Evolutionary conservation across 2,113 vertebrate genomes (phyloP), one percentile per base, ranked within the genome.

Genomic region (Parotia lawesii): DNA sequence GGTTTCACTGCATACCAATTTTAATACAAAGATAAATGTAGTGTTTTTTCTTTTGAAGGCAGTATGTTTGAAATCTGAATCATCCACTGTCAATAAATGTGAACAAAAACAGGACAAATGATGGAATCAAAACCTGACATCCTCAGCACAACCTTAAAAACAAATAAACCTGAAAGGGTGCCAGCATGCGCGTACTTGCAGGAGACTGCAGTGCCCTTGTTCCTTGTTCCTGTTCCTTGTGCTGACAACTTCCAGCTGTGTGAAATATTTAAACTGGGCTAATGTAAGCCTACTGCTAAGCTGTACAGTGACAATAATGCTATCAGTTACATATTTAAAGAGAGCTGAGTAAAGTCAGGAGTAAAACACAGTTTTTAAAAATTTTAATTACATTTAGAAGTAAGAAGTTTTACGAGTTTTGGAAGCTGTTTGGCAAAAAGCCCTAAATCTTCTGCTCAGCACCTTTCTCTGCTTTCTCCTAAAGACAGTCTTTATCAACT

Each of bases 241-340:
- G 90, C 79, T 92, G 92, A 95, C 79, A 88, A 12, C 79, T 91
- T 93, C 76, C 92, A 94, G 67, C 88, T 95, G 85, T 37, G 90
- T 86, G 51, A 60, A 88, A 58, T 86, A 74, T 71, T 90, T 92
- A 37, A 80, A 18, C 16, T 53, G 60, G n/a, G 37, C 64, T 73
- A 67, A 51, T 58, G 44, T 0, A 3, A 74, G 19, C 42, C 72
- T 64, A 50, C 48, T 40, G 12, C 35, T 44, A 71, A 62, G 57
- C 44, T 25, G 11, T 29, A n/a, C 50, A 51, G 21, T 29, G 42
- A 80, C 45, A 37, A 5, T 54, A 44, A n/a, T 67, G 6, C 13
- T 65, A 35, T 78, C n/a, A 44, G 24, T 72, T 84, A 17, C 6
- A 33, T 51, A 14, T 65, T 78, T 75, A 78, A 87, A 67, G 47